Evolutionary conservation across 2,797 vertebrate genomes (phyloP).

Genomic region (Argya squamiceps): DNA sequence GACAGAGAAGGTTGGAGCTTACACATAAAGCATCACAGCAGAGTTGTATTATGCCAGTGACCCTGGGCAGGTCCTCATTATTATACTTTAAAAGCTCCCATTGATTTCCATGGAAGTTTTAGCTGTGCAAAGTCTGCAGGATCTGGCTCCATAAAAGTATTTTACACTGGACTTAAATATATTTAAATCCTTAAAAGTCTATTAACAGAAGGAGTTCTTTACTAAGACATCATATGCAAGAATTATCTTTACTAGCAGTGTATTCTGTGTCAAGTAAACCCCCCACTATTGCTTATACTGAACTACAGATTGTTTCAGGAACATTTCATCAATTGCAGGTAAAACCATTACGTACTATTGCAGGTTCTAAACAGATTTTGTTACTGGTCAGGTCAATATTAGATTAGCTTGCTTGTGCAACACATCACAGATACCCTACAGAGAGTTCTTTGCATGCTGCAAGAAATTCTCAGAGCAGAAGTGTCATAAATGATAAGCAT

Average conservation of each 20-base stretch:
- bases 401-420: constrained; percentile 64
- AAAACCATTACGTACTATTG: background rate
- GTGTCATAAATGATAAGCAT: constrained; percentile 74
- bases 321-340: background rate
- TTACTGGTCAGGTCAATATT: background rate
- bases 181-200: background rate
- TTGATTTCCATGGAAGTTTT: background rate
- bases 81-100: background rate
- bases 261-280: background rate
- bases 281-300: background rate
- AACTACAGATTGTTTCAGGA: background rate
- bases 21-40: background rate
- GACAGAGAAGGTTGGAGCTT: background rate
- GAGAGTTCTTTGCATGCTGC: constrained; percentile 78
- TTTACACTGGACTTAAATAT: constrained; percentile 24
- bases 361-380: background rate
- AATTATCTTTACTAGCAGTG: background rate
- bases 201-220: background rate
- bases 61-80: background rate
- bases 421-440: constrained; percentile 57
- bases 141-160: constrained; percentile 43
- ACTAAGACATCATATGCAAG: background rate
- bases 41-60: background rate
- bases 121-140: constrained; percentile 14
- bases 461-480: constrained; percentile 69